These are phyloP conservation scores for Drosophila simulans DNA, from an alignment of 1,140 invertebrate species.

Conservation along the genomic window DNA sequence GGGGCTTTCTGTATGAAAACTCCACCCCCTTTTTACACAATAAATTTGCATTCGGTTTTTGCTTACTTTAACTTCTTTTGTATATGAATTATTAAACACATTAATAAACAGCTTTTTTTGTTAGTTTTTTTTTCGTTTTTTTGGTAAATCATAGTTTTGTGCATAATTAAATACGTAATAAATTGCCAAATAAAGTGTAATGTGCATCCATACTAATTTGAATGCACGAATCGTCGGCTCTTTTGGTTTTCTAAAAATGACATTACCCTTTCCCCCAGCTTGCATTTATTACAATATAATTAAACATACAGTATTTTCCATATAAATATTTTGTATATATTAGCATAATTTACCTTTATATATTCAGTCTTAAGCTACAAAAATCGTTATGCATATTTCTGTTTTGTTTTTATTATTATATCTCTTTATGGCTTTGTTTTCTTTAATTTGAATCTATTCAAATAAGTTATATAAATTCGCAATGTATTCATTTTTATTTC, in stretches of 20 bases:
- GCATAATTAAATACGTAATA: conserved; percentile 77
- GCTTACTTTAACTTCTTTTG: conserved; percentile 24
- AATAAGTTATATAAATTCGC: conserved; percentile 79
- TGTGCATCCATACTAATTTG: conserved; percentile 48
- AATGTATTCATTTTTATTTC: conserved; percentile 59
- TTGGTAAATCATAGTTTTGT: conserved; percentile 72
- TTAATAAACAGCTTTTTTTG: conserved; percentile 64
- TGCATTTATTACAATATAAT: conserved; percentile 73
- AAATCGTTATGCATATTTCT: conserved; percentile 82
- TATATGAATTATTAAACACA: conserved; percentile 61
- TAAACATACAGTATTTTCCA: conserved; percentile 61
- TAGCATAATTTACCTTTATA: conserved; percentile 81
- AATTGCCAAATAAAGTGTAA: conserved; percentile 77
- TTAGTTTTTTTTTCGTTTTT: conserved; percentile 18
- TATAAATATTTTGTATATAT: conserved; percentile 54
- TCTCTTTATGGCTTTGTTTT: conserved; percentile 40
- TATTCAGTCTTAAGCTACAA: conserved; percentile 83
- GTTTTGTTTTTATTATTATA: conserved; percentile 43
- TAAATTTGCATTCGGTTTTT: conserved; percentile 37
- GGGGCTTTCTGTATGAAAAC: conserved; percentile 15
- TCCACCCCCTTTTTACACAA: conserved; percentile 44
- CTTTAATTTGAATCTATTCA: conserved; percentile 73
- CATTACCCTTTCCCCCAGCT: conserved; percentile 80
- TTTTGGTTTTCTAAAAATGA: conserved; percentile 51
- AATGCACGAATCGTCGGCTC: conserved; percentile 30